These are phyloP conservation scores for Acronicta leporina DNA, from an alignment of 2,888 invertebrate genomes.

Conservation along the genomic window DNA sequence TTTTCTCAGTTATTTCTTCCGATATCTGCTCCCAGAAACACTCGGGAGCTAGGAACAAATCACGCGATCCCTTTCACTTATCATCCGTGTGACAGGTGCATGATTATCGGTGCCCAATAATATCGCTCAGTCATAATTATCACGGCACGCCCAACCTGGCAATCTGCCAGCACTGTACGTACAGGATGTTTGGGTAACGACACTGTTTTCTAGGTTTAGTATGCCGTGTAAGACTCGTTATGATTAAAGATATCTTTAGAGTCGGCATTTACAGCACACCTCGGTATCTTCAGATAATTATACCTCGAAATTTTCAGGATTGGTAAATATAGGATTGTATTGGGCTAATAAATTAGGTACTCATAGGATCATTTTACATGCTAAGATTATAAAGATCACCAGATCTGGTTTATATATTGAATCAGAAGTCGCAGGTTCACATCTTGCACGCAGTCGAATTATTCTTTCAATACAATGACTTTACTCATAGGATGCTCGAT, in stretches of 20 bases:
- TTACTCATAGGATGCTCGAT: too few species aligned
- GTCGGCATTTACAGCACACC: too few species aligned
- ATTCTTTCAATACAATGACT: too few species aligned
- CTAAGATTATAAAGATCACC: too few species aligned
- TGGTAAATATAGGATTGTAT: too few species aligned
- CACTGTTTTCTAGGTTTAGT: conserved; percentile 33
- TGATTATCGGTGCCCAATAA: conserved; percentile 32
- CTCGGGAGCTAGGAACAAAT: conserved; percentile 5
- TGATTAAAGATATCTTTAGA: not conserved
- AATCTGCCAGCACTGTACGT: conserved; percentile 32
- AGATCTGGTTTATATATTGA: too few species aligned
- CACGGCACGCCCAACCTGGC: conserved; percentile 35
- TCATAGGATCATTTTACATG: too few species aligned
- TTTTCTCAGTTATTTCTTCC: not conserved
- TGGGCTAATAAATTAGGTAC: too few species aligned
- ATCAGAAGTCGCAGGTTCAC: too few species aligned
- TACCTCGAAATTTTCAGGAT: too few species aligned
- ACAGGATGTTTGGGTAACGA: conserved; percentile 59
- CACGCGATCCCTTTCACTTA: conserved; percentile 26
- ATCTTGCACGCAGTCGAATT: too few species aligned
- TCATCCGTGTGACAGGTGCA: conserved; percentile 54
- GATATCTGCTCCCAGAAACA: conserved; percentile 4
- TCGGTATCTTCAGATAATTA: too few species aligned
- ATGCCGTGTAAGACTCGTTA: conserved; percentile 11
- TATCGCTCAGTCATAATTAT: conserved; percentile 46